A percentile compares a stretch with the other conserved stretches of the same genome.
Evolutionary conservation across 2,113 vertebrate species (phyloP).

Genomic region (Ameiurus melas): DNA sequence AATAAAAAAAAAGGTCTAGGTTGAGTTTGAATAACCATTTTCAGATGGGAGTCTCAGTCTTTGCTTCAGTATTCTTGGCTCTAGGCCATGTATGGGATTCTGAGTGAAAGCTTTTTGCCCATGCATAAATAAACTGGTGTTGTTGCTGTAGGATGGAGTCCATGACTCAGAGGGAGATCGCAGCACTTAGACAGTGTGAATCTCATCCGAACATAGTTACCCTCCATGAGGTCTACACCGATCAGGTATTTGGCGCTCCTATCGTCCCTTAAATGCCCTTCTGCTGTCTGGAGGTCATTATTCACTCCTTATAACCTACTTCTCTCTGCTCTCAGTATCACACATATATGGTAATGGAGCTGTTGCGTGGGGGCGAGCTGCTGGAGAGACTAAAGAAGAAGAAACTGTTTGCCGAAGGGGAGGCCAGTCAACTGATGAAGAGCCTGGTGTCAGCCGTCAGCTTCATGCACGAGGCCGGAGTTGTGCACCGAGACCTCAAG

Average conservation of each 20-base stretch:
- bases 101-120: not conserved
- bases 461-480: slow-evolving; percentile 90
- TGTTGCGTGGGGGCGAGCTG: slow-evolving; percentile 84
- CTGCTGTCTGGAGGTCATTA: not conserved
- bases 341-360: slow-evolving; percentile 88
- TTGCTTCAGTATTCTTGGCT: not conserved
- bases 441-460: slow-evolving; percentile 86
- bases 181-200: slow-evolving; percentile 84
- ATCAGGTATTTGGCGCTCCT: slow-evolving; percentile 75
- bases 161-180: slow-evolving; percentile 85
- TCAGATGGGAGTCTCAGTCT: not conserved
- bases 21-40: not conserved
- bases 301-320: not conserved
- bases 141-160: slow-evolving; percentile 78
- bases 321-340: slow-evolving; percentile 74
- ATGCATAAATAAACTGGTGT: slow-evolving; percentile 10
- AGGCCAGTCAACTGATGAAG: slow-evolving; percentile 87
- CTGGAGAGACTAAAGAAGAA: slow-evolving; percentile 86
- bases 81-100: not conserved
- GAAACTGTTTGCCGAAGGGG: slow-evolving; percentile 86
- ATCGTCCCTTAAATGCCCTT: not conserved
- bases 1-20: not conserved
- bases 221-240: slow-evolving; percentile 82
- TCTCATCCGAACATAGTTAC: slow-evolving; percentile 86
- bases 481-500: slow-evolving; percentile 90